Base-by-base conservation (phyloP, 2,888 invertebrate species). In the Esperia sulphurella region DNA sequence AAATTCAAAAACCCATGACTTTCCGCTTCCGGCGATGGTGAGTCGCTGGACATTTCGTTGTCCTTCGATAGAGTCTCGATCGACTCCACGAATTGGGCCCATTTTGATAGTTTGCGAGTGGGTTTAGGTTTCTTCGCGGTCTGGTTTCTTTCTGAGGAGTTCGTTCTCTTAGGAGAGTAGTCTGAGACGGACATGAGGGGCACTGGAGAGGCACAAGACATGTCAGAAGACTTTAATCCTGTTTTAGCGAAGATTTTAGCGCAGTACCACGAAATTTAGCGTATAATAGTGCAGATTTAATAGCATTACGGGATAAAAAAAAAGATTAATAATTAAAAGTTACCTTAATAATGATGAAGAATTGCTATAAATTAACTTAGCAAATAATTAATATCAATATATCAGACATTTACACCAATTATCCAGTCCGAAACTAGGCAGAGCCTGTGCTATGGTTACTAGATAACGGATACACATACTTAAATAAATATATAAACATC, bases 71-170 rank as follows among this genome's bases (percentile, higher is more conserved):
- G 45, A 0, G 65, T 61, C 9, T 82, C 80, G 5, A 82, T 69
- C 0, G 82, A 75, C 12, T 81, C 83, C 12, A 82, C 68, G 37
- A 80, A 82, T 28, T 79, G 78, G 0, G 75, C 56, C 82, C 80
- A 81, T 65, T 72, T 79, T 0, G 76, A 68, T 29, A 54, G 54
- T 58, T 60, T 71, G 30, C 3, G 51, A 41, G 61, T 57, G 37
- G 33, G 10, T 31, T 56, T 60, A 54, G 46, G 58, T 49, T 48
- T 49, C 8, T 55, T 57, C 37, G 49, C 5, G 8, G 42, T n/a
- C n/a, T 35, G 10, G n/a, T 35, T 51, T 8, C 37, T 40, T 8
- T 48, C 55, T 1, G 43, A 31, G 0, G 59, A 58, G 12, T 43
- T 52, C 8, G 43, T 35, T 13, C 65, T 52, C 47, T 65, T 71